Conservation (phyloP, 2,888 invertebrate genomes). For the Diploptera punctata region DNA sequence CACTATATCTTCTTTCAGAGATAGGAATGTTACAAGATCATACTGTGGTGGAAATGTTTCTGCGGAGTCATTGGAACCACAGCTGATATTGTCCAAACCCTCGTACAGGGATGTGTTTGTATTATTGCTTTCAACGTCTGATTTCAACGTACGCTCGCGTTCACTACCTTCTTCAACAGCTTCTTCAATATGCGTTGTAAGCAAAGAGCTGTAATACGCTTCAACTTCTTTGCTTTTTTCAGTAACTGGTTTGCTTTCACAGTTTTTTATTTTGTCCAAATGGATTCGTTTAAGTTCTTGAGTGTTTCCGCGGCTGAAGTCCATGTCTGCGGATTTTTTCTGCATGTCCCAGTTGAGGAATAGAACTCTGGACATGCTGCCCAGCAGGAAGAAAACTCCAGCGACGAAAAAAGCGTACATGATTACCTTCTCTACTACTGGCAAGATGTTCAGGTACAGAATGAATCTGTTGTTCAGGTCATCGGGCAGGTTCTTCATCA, state of each 20-base stretch:
- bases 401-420: constrained; percentile 63
- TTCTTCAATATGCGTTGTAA: constrained; percentile 46
- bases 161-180: not conserved
- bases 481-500: constrained; percentile 71
- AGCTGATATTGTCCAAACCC: not conserved
- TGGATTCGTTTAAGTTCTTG: constrained; percentile 10
- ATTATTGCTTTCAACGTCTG: not conserved
- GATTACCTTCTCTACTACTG: constrained; percentile 63
- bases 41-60: not conserved
- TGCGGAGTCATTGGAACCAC: not conserved
- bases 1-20: not conserved
- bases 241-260: constrained; percentile 45
- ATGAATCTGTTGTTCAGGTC: constrained; percentile 68
- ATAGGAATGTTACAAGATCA: not conserved
- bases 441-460: constrained; percentile 75
- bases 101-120: not conserved
- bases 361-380: constrained; percentile 56
- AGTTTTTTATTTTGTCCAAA: constrained; percentile 2
- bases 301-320: constrained; percentile 13
- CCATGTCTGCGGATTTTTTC: constrained; percentile 10
- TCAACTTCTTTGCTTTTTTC: constrained; percentile 54
- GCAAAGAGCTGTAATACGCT: constrained; percentile 54
- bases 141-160: not conserved
- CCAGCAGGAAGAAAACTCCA: constrained; percentile 60
- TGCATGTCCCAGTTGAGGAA: constrained; percentile 46